Evolutionary conservation across 1,140 invertebrate genomes (phyloP).

Genomic region (Leptinotarsa defecta): DNA sequence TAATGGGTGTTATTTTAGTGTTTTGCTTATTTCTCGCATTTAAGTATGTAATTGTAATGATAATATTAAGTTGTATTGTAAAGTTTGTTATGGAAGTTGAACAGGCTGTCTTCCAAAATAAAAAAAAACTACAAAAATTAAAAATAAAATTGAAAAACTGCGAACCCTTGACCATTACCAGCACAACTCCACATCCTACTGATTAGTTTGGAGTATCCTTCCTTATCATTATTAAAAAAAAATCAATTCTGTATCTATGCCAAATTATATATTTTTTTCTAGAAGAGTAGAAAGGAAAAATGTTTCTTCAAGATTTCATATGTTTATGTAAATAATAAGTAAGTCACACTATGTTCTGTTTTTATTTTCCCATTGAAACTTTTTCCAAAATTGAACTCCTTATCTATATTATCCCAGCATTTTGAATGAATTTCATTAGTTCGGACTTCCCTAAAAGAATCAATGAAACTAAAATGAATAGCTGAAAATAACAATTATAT

Average conservation of each 20-base stretch:
- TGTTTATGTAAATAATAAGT: conserved; percentile 24
- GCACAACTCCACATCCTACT: neutral
- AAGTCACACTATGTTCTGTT: conserved; percentile 1
- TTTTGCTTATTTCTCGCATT: conserved; percentile 49
- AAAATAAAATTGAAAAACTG: neutral
- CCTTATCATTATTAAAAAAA: conserved; percentile 8
- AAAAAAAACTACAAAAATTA: conserved; percentile 39
- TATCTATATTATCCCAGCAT: too few species aligned
- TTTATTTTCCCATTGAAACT: neutral
- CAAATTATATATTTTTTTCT: conserved; percentile 25
- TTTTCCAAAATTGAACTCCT: neutral
- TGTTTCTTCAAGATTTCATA: conserved; percentile 23
- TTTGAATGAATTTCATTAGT: too few species aligned
- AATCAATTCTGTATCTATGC: conserved; percentile 20
- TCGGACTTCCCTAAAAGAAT: too few species aligned
- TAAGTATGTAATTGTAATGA: conserved; percentile 41
- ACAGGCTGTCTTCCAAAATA: conserved; percentile 53
- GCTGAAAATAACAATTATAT: too few species aligned
- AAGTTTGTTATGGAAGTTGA: conserved; percentile 51
- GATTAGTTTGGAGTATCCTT: neutral
- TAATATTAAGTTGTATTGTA: conserved; percentile 47
- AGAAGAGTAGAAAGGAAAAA: conserved; percentile 11
- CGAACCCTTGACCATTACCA: neutral
- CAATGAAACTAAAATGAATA: too few species aligned
- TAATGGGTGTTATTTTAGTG: conserved; percentile 43